Base-by-base conservation (phyloP, 1,140 invertebrate species). In the Drosophila watanabei region DNA sequence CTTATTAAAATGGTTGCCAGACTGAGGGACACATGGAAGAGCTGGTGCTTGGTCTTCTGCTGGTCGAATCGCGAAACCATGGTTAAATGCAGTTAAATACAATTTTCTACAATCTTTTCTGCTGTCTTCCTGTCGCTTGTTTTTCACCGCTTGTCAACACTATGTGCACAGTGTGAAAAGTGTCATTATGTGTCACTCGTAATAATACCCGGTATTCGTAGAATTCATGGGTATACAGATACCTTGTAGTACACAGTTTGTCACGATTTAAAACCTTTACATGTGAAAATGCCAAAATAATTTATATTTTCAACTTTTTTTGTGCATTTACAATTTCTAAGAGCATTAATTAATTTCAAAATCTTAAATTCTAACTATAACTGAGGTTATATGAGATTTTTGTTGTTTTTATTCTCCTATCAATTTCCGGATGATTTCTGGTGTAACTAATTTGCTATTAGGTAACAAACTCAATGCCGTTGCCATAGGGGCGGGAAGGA, bases 41-140 rank as follows among this genome's bases (percentile, higher is more conserved):
- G 92, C 73, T 93, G 92, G 30, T 93, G 92, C 65, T 93, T 93
- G 24, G 90, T 92, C 60, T 92, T 93, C 45, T 92, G 82, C 45
- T 92, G 90, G 79, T 93, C 92, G 30, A 93, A 93, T 63, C 91
- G 89, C 35, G 76, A 71, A 56, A 80, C 90, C 90, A 93, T 93
- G 37, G 52, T 89, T 79, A 75, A 64, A 75, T 75, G 46, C 56
- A 52, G n/a, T 52, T 20, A 18, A 75, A 72, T 61, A 52, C 20
- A 72, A 37, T 51, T 73, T 73, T 75, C 13, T 16, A 14, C 35
- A 33, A 35, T 52, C 13, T 52, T 69, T 24, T n/a, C 37, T 60
- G 16, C 35, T 30, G 48, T 48, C n/a, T 45, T 71, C 14, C 52
- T 41, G 16, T 28, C 45, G 13, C 35, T 72, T 60, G 9, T n/a